Conservation (phyloP, 1,140 invertebrate species). For the Elysia chlorotica region DNA sequence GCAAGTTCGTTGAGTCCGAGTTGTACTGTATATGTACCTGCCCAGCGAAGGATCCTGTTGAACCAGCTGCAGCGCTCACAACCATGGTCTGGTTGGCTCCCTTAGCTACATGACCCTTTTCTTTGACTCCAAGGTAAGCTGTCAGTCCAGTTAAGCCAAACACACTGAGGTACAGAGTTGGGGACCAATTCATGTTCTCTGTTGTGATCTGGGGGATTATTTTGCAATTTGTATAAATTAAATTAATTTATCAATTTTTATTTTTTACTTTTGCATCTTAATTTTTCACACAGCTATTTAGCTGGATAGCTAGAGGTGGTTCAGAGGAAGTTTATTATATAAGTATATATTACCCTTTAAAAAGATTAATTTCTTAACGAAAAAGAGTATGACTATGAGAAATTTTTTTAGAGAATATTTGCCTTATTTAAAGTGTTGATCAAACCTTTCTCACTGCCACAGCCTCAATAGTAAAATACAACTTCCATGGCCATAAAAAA, state of each 20-base stretch:
- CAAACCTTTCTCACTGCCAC: constrained; percentile 20
- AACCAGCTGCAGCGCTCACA: constrained; percentile 57
- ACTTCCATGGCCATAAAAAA: constrained; percentile 48
- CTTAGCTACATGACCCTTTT: constrained; percentile 45
- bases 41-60: constrained; percentile 55
- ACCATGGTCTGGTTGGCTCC: constrained; percentile 52
- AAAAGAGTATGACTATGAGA: background rate
- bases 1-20: too few relatives aligned
- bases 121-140: constrained; percentile 46
- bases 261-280: background rate
- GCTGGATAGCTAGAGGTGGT: background rate
- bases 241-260: background rate
- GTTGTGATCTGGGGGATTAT: constrained; percentile 19
- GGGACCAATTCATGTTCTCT: constrained; percentile 13
- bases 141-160: constrained; percentile 49
- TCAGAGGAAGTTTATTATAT: background rate
- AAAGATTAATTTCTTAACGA: background rate
- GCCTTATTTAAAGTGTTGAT: background rate
- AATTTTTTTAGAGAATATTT: background rate
- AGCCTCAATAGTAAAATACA: constrained; percentile 8
- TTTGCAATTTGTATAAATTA: too few relatives aligned
- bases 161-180: constrained; percentile 39
- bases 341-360: background rate
- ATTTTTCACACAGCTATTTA: background rate
- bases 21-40: too few relatives aligned